Evolutionary conservation across 2,888 invertebrate genomes (phyloP), one percentile per base, ranked within the genome.

Genomic region (Ormia ochracea): DNA sequence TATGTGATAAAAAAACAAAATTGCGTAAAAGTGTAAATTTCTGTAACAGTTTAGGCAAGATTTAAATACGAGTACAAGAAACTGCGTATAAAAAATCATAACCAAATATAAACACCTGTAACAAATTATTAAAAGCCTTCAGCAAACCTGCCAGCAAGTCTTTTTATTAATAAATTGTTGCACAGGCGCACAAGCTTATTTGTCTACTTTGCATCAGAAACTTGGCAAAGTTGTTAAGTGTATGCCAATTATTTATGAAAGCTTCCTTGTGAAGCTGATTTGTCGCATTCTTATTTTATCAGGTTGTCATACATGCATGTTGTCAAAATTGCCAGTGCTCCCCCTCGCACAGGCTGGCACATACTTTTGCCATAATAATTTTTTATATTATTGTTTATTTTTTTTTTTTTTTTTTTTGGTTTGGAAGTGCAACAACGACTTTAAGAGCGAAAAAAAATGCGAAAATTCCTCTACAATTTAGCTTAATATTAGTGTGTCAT

Each of bases 401-500:
- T 58, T 65, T 56, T 31, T 50, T 59, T 41, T 59, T 69, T 41
- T 26, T 14, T 23, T 26, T 58, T 65, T 56, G 21, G 17, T 17
- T 19, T 45, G 54, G 19, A 59, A 33, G 33, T 52, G 54, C 56
- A 36, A 45, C 23, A 45, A 17, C 12, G 26, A 28, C n/a, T n/a
- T n/a, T n/a, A n/a, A n/a, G 19, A 31, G 12, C 21, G 23, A 12
- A 70, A 14, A 4, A n/a, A 21, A 14, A 3, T 1, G 5, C 1
- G 38, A 48, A 45, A 33, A 33, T 48, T 26, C 63, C 43, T 45
- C 23, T 66, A 63, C 73, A 74, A 79, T 79, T 79, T 70, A 80
- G 79, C 65, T 80, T 59, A 66, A 72, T 61, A 72, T 80, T 75
- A 80, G 65, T 80, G 36, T 80, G 79, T 75, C 79, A 80, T 80